phyloP scores from a whole-genome alignment of 2,113 vertebrate genomes.

The Upupa epops region DNA sequence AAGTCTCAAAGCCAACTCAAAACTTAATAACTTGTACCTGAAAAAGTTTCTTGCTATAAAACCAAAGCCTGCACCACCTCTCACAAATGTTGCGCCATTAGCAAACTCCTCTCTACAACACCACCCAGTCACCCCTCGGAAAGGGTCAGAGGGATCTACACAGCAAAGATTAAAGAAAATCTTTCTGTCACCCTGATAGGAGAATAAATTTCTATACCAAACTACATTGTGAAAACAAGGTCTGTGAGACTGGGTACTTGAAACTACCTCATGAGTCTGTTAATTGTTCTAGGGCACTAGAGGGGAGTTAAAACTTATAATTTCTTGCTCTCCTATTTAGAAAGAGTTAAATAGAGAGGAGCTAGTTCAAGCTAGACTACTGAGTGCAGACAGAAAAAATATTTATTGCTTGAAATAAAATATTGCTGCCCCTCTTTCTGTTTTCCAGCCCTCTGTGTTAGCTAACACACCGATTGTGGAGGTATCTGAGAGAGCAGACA shows the following conservation, averaged over 20 bases:
- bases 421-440: not conserved
- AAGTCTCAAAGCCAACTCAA: not conserved
- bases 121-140: not conserved
- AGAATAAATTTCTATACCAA: not conserved
- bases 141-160: not conserved
- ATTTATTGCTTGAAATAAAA: slow-evolving; percentile 9
- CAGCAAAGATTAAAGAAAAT: not conserved
- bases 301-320: not conserved
- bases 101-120: not conserved
- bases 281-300: not conserved
- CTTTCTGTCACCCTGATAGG: not conserved
- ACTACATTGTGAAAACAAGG: not conserved
- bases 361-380: not conserved
- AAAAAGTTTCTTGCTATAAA: not conserved
- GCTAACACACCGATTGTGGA: not conserved
- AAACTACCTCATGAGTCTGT: not conserved
- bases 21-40: not conserved
- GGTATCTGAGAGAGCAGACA: not conserved
- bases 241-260: not conserved
- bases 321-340: not conserved
- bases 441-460: slow-evolving; percentile 6
- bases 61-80: not conserved
- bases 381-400: not conserved
- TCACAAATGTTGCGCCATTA: not conserved
- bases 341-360: not conserved